These are phyloP conservation scores for Caenorhabditis wallacei DNA, from an alignment of 2,888 invertebrate genomes.

Conservation along the genomic window DNA sequence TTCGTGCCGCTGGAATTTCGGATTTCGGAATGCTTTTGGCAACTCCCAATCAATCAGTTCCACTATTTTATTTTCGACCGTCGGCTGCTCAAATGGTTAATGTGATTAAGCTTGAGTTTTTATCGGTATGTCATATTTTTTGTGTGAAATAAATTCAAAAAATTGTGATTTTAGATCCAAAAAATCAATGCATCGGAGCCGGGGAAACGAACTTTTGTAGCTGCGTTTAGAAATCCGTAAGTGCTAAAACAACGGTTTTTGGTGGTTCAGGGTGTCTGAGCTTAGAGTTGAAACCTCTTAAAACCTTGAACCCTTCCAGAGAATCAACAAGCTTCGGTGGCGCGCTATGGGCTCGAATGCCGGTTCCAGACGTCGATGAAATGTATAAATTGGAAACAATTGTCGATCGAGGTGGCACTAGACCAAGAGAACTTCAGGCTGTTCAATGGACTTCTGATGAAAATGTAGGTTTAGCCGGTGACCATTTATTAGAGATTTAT, in stretches of 20 bases:
- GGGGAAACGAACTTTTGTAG: conserved; percentile 34
- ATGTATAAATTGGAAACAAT: conserved; percentile 54
- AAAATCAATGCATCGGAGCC: conserved; percentile 33
- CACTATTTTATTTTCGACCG: conserved; percentile 70
- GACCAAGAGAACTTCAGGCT: conserved; percentile 51
- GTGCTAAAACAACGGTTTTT: background rate
- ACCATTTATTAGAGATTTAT: background rate
- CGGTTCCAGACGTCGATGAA: conserved; percentile 51
- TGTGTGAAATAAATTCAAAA: background rate
- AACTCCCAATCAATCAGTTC: conserved; percentile 37
- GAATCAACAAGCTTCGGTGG: conserved; percentile 67
- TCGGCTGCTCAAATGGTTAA: conserved; percentile 67
- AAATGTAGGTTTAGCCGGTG: conserved; percentile 43
- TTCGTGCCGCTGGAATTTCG: conserved; percentile 55
- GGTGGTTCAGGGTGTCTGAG: too few species aligned
- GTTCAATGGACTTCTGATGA: conserved; percentile 59
- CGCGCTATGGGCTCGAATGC: conserved; percentile 67
- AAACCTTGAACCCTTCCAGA: conserved; percentile 43
- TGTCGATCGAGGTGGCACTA: conserved; percentile 42
- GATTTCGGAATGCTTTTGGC: conserved; percentile 64
- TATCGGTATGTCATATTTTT: conserved; percentile 35
- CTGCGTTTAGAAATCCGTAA: conserved; percentile 64
- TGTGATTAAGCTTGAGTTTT: conserved; percentile 60
- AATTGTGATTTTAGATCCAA: conserved; percentile 39
- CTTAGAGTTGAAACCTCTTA: too few species aligned